These are phyloP conservation scores for Panagrolaimus sp. DNA, from an alignment of 1,140 invertebrate genomes.

Conservation along the genomic window DNA sequence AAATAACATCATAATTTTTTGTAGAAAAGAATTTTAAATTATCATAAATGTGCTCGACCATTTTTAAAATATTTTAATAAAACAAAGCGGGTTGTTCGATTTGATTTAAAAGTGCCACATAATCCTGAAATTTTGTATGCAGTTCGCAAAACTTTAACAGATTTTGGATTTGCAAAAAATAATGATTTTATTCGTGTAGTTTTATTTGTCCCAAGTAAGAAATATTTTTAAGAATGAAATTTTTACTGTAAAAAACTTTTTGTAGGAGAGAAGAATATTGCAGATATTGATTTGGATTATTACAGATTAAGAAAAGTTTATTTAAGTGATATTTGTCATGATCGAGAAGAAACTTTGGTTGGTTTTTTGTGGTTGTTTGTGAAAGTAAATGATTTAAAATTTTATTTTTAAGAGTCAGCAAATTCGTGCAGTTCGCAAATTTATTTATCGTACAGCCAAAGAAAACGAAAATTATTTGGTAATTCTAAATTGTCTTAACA, in stretches of 20 bases:
- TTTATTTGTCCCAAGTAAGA: conserved; percentile 41
- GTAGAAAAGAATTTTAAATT: conserved; percentile 45
- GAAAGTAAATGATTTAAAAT: not conserved
- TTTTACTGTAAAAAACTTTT: conserved; percentile 12
- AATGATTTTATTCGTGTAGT: conserved; percentile 51
- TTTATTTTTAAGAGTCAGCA: conserved; percentile 28
- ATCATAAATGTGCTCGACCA: conserved; percentile 40
- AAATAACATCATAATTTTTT: not conserved
- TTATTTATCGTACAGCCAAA: conserved; percentile 44
- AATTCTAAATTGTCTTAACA: conserved; percentile 43
- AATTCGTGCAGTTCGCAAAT: conserved; percentile 39
- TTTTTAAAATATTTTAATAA: conserved; percentile 49
- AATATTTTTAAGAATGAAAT: conserved; percentile 19
- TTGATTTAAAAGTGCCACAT: conserved; percentile 42
- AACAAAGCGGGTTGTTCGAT: conserved; percentile 38
- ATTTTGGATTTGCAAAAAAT: conserved; percentile 49
- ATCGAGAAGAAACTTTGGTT: conserved; percentile 43
- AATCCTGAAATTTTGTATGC: conserved; percentile 35
- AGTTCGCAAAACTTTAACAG: conserved; percentile 41
- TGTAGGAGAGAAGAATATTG: conserved; percentile 39
- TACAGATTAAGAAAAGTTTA: conserved; percentile 39
- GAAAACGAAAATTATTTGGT: conserved; percentile 46
- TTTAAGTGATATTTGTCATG: conserved; percentile 37
- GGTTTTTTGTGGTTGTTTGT: conserved; percentile 3
- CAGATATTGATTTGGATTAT: conserved; percentile 42